Base-by-base conservation (phyloP, 2,888 invertebrate genomes). In the Dexiosoma caninum region DNA sequence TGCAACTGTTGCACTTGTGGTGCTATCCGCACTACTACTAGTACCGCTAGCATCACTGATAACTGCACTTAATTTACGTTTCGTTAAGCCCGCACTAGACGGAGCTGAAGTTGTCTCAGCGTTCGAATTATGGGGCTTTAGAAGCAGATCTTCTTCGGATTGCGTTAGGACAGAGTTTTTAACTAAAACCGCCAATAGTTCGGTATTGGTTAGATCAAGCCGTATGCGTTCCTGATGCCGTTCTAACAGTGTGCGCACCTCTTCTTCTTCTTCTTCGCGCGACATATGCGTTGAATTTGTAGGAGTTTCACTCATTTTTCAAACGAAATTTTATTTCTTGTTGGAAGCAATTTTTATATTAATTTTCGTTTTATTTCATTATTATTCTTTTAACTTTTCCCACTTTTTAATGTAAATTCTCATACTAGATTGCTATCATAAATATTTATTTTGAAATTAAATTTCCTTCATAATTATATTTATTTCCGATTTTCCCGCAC, bases 161-260 rank as follows among this genome's bases (percentile, higher is more conserved):
- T 93, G 90, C 85, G 91, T 93, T 80, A 94, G 91, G 83, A 94
- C 91, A 60, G 93, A 92, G 86, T 93, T 93, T 87, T 93, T 93
- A 70, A 93, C 93, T 77, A 94, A 91, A 82, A 92, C 92, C 81
- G 92, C 92, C 83, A 94, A 86, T 64, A 94, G 90, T 88, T 93
- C 93, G 81, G 93, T 93, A 83, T 92, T 92, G 86, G 92, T 91
- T 84, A 93, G 88, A 90, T 93, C 93, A 78, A 92, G 92, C 85
- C 93, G 91, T 85, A 94, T 91, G 78, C 92, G 92, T 59, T 92
- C 91, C 89, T 92, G 93, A 89, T 93, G 93, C 69, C 93, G 92
- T 84, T 92, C 91, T 75, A 94, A 90, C 83, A 93, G 91, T 85
- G 92, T 92, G 88, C 93, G 92, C 84, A 93, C 93, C 83, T 90